Evolutionary conservation across 2,113 vertebrate species (phyloP), one percentile per base, ranked within the genome.

Genomic region (Alouatta palliata): DNA sequence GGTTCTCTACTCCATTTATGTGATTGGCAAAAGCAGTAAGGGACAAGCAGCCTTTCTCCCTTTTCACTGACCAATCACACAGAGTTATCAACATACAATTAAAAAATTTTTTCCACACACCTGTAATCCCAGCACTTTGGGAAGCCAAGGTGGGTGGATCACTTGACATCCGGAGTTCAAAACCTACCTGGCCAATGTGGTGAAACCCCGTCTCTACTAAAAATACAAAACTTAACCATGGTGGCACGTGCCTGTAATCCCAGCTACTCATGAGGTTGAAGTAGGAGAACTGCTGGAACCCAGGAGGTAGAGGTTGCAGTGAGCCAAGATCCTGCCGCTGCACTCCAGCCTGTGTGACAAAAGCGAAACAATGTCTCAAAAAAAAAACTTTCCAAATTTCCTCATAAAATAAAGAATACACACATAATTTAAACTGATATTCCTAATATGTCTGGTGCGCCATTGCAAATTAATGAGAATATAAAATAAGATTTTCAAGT

Each of bases 401-500:
- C 47, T 66, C 37, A 75, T 76, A 80, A 83, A 68, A 92, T 47
- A 91, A 71, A 45, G 19, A 87, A 77, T 14, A 77, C 13, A 66
- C 5, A 76, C 20, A 43, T 85, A 89, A 85, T 25, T 75, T 70
- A 79, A 90, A 54, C 7, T 68, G 12, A 11, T 88, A 58, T 70
- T 19, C 8, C 21, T 83, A 54, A 10, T 58, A 5, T 77, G 56
- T 81, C 66, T 86, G n/a, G 43, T 30, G 87, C 56, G 21, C 11
- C 47, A 86, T 1, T 94, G 73, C 37, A 94, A 89, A 71, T 40
- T 86, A 85, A 75, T 82, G 32, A 95, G 54, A 94, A 95, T 47
- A 92, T 82, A 61, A 93, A 75, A 56, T 77, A 54, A 77, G 58
- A 87, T 64, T 40, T 61, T 64, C 35, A 58, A 5, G 35, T 91